Conservation (phyloP, 2,797 vertebrate species). For the Pampus argenteus region DNA sequence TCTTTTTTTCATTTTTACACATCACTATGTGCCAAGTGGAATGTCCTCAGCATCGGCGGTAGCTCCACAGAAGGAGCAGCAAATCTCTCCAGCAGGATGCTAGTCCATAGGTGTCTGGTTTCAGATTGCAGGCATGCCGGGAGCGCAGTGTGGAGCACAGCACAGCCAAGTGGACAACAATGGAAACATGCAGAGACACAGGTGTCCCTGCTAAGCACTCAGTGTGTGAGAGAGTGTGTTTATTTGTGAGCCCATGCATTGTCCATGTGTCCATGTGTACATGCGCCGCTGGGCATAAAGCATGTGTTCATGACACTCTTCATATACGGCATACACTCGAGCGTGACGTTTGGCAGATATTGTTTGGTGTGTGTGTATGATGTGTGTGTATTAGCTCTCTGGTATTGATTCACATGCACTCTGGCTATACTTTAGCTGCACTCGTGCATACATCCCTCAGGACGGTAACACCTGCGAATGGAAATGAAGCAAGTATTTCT, state of each 20-base stretch:
- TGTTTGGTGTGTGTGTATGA: conserved; percentile 28
- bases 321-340: not conserved
- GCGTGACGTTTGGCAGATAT: conserved; percentile 2
- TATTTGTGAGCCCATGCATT: conserved; percentile 40
- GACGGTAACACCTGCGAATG: conserved; percentile 73
- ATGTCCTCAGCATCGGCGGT: conserved; percentile 64
- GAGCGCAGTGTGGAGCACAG: conserved; percentile 84
- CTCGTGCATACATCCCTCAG: conserved; percentile 73
- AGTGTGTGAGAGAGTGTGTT: conserved; percentile 49
- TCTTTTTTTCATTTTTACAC: not conserved
- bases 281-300: conserved; percentile 11
- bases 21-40: conserved; percentile 47
- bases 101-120: conserved; percentile 78
- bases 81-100: conserved; percentile 67
- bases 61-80: conserved; percentile 59
- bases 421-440: conserved; percentile 71
- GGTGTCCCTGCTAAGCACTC: conserved; percentile 66
- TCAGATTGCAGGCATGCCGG: conserved; percentile 78
- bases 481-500: conserved; percentile 58
- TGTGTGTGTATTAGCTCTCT: conserved; percentile 60
- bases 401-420: conserved; percentile 77
- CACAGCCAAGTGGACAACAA: conserved; percentile 85
- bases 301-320: conserved; percentile 13
- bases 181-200: conserved; percentile 79
- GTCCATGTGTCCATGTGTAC: conserved; percentile 25